Percentiles rank a stretch among this genome's conserved stretches.
Conservation (phyloP, 2,888 invertebrate species). For the Drosophila borealis region DNA sequence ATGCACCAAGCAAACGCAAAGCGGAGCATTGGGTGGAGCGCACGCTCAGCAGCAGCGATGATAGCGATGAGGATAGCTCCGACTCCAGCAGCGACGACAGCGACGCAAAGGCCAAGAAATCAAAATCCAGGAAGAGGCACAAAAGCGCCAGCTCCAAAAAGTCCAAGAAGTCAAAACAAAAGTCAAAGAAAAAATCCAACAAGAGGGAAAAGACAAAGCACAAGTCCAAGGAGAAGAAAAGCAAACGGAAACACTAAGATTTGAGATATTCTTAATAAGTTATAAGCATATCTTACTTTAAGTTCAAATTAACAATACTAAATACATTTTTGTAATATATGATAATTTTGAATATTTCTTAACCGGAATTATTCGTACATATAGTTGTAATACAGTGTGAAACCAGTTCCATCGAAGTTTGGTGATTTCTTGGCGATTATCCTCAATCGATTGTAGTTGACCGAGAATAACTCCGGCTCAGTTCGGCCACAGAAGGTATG, state of each 20-base stretch:
- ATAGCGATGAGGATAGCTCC: constrained; percentile 63
- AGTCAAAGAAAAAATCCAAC: constrained; percentile 65
- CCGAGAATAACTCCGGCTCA: constrained; percentile 81
- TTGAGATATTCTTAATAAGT: background rate
- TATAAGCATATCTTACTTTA: background rate
- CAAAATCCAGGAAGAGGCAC: constrained; percentile 46
- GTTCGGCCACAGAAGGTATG: constrained; percentile 84
- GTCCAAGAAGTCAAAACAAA: constrained; percentile 60
- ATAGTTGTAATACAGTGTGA: constrained; percentile 82
- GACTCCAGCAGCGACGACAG: constrained; percentile 25
- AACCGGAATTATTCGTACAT: background rate
- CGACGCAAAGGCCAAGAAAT: constrained; percentile 22
- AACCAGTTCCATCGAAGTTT: constrained; percentile 90
- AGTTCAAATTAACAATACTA: background rate
- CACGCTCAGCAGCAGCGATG: constrained; percentile 30
- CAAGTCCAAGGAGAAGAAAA: constrained; percentile 69
- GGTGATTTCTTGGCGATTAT: constrained; percentile 87
- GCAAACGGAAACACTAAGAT: constrained; percentile 48
- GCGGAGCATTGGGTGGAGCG: constrained; percentile 63
- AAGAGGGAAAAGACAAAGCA: constrained; percentile 56
- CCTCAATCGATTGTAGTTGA: constrained; percentile 84
- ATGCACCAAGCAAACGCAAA: constrained; percentile 51
- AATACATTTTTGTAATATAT: background rate
- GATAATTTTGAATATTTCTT: background rate
- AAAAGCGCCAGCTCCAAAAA: constrained; percentile 52